Base-by-base conservation (phyloP, 2,888 invertebrate genomes). In the Lithosia quadra region DNA sequence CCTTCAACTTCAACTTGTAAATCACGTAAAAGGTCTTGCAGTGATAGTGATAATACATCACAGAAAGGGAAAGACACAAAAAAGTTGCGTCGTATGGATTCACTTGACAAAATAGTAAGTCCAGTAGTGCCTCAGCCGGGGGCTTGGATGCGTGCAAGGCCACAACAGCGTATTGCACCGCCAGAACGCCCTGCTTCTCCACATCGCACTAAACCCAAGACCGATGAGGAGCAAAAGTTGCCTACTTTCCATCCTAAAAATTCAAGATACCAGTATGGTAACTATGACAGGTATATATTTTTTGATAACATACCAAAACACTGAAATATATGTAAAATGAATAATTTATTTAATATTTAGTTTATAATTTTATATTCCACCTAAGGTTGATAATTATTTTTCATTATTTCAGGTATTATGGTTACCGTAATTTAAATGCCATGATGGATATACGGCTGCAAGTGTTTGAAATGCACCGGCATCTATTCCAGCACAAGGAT, bases 101-200 rank as follows among this genome's bases (percentile, higher is more conserved):
- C 96, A 0, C 96, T 98, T 92, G 98, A 98, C 89, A 98, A 98
- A 91, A 98, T 98, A 79, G 98, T 98, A 18, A 98, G 98, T 86
- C 98, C 98, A 0, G 98, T 98, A 49, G 97, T 98, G 70, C 98
- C 98, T 11, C 98, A 98, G 88, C 98, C 98, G 0, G 98, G 98
- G 3, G 97, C 97, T 0, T 98, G 98, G 97, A 98, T 97, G 90
- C 94, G 97, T 15, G 91, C 92, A 0, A 83, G 92, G 62, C 91
- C 91, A 0, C 93, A 92, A 73, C 85, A 90, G 72, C 91, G 90
- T 43, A 83, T 80, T 22, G 94, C 74, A 70, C 95, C 79, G 75
- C 94, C 91, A 0, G 95, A 89, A 88, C 93, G 91, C 58, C 96
- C 91, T 56, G 95, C 90, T 77, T 95, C 95, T 71, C 94, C 94